Conservation (phyloP, 2,113 vertebrate genomes). For the Python bivittatus region DNA sequence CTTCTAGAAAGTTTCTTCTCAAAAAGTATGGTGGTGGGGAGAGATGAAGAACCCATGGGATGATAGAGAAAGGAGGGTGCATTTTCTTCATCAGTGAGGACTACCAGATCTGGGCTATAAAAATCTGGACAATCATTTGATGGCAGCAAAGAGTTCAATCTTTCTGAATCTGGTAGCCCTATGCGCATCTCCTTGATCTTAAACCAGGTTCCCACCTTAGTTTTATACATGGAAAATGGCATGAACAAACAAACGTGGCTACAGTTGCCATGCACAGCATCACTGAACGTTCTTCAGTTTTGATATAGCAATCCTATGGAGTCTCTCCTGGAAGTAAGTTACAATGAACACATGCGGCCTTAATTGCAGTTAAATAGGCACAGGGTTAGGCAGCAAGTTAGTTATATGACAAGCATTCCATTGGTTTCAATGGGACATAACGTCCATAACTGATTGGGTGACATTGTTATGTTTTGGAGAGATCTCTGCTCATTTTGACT, state of each 20-base stretch:
- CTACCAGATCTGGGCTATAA: too few species aligned
- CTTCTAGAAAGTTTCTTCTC: neutral
- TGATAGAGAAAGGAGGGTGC: neutral
- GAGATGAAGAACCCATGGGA: neutral
- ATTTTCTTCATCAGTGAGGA: neutral
- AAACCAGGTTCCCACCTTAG: too few species aligned
- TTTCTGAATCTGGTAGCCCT: too few species aligned
- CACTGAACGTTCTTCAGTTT: neutral
- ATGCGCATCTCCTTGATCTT: too few species aligned
- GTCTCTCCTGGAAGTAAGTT: neutral
- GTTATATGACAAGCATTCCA: neutral
- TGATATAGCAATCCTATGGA: neutral
- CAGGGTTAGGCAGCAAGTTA: neutral
- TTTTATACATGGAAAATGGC: too few species aligned
- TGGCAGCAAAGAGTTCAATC: too few species aligned
- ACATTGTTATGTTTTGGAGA: too few species aligned
- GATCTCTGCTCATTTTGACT: too few species aligned
- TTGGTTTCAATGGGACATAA: neutral
- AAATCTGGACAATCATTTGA: too few species aligned
- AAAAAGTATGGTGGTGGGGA: too few species aligned
- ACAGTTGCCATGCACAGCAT: too few species aligned
- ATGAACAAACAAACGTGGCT: too few species aligned
- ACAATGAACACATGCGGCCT: neutral
- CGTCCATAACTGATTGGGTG: neutral
- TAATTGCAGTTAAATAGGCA: neutral